A percentile compares a stretch with the other conserved stretches of the same genome.
phyloP scores from a whole-genome alignment of 2,888 invertebrate species.

The Candidula unifasciata region DNA sequence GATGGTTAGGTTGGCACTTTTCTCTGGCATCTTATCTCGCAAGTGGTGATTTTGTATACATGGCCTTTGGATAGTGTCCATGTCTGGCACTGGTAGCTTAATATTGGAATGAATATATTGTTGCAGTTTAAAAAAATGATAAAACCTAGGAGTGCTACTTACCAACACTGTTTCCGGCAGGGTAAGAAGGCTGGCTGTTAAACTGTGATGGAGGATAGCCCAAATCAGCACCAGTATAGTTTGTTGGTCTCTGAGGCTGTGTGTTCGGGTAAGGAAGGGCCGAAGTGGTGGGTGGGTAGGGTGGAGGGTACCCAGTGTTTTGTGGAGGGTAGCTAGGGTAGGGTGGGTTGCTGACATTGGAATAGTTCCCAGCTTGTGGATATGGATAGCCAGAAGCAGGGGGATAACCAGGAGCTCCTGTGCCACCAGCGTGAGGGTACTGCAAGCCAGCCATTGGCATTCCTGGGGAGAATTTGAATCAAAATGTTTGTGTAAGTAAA shows the following conservation, averaged over 20 bases:
- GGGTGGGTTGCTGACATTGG: conserved; percentile 27
- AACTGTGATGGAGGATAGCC: conserved; percentile 52
- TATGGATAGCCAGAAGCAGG: conserved; percentile 51
- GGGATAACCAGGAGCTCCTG: conserved; percentile 31
- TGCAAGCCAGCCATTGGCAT: conserved; percentile 22
- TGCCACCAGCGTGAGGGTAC: not conserved
- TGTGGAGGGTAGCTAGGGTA: conserved; percentile 4
- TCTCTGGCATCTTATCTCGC: no score
- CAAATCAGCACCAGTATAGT: conserved; percentile 57
- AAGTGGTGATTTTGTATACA: no score
- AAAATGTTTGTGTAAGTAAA: not conserved
- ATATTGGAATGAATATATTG: no score
- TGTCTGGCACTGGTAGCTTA: no score
- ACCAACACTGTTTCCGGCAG: conserved; percentile 49
- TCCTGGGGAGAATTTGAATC: not conserved
- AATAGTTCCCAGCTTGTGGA: conserved; percentile 55
- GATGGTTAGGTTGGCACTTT: no score
- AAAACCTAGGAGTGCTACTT: not conserved
- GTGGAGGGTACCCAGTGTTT: conserved; percentile 36
- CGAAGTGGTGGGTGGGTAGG: conserved; percentile 48
- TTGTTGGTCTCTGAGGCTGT: conserved; percentile 39
- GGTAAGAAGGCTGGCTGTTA: conserved; percentile 53
- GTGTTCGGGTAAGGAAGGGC: conserved; percentile 33
- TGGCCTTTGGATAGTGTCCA: no score
- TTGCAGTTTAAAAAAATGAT: no score